Percentiles rank a stretch among this genome's conserved stretches.
Evolutionary conservation across 2,888 invertebrate genomes (phyloP).

Genomic region (Phragmatobia fuliginosa): DNA sequence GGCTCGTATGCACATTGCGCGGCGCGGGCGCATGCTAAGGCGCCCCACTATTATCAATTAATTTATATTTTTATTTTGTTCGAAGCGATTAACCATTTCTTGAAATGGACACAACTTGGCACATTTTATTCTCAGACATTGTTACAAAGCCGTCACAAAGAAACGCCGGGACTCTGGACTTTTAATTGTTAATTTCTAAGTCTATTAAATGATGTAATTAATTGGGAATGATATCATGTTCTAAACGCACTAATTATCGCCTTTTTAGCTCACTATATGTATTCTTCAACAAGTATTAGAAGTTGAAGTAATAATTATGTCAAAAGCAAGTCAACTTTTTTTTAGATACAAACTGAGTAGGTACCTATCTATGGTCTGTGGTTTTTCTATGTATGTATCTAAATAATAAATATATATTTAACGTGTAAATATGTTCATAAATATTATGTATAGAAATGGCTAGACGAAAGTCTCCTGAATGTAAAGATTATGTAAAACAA

Average conservation of each 20-base stretch:
- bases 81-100: slow-evolving; percentile 43
- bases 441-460: background rate
- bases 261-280: background rate
- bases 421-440: background rate
- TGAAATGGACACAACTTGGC: slow-evolving; percentile 38
- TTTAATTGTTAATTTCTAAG: slow-evolving; percentile 23
- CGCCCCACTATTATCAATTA: slow-evolving; percentile 43
- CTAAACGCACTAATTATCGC: slow-evolving; percentile 9
- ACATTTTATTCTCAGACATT: slow-evolving; percentile 39
- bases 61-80: slow-evolving; percentile 43
- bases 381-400: no score
- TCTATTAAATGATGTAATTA: slow-evolving; percentile 26
- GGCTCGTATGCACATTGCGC: slow-evolving; percentile 17
- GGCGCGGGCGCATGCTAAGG: slow-evolving; percentile 29
- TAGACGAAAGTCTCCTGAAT: no score
- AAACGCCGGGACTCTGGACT: slow-evolving; percentile 13
- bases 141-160: slow-evolving; percentile 16
- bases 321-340: background rate
- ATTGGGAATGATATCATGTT: slow-evolving; percentile 11
- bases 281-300: background rate
- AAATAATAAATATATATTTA: background rate
- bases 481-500: no score
- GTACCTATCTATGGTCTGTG: background rate
- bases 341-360: background rate
- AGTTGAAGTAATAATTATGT: background rate